Evolutionary conservation across 1,140 invertebrate genomes (phyloP), one percentile per base, ranked within the genome.

Genomic region (Homalodisca vitripennis): DNA sequence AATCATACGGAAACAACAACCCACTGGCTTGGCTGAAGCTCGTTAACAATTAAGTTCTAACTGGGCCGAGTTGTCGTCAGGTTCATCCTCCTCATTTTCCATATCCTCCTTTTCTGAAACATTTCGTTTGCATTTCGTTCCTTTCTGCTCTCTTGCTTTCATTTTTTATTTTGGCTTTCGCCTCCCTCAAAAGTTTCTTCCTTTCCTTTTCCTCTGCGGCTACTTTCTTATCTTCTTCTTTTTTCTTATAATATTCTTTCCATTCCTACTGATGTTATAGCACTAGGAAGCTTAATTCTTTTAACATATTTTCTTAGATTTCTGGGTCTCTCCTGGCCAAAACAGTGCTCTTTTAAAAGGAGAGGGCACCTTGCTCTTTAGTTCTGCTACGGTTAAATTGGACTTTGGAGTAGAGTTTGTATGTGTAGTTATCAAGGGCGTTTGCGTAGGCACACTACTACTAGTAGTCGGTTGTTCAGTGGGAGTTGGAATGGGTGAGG

Each of bases 341-440:
- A 53, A 53, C 48, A 53, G 48, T 6, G 48, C 48, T 22, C 20
- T 53, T 53, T 53, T 53, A 22, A 53, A 53, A 53, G 48, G 48
- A 12, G 48, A 17, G 22, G 48, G 22, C 3, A 53, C 48, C 12
- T 53, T 3, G 3, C 20, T 3, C 48, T 22, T 12, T 6, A 53
- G 48, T 12, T 22, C 48, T 14, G 48, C 6, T 53, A 20, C 10
- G 3, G 12, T 53, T 53, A 20, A 53, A 6, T 12, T 12, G 12
- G 20, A 12, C 48, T 53, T 53, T 53, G 3, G 12, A 14, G 22
- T 17, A 20, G 20, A 6, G 3, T 53, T 53, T 53, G 10, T 53
- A 3, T 22, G n/a, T n/a, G n/a, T n/a, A n/a, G n/a, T n/a, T n/a
- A n/a, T n/a, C n/a, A n/a, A n/a, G n/a, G n/a, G n/a, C n/a, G n/a